These are phyloP conservation scores for Emys orbicularis DNA, from an alignment of 2,797 vertebrate species.

Conservation along the genomic window DNA sequence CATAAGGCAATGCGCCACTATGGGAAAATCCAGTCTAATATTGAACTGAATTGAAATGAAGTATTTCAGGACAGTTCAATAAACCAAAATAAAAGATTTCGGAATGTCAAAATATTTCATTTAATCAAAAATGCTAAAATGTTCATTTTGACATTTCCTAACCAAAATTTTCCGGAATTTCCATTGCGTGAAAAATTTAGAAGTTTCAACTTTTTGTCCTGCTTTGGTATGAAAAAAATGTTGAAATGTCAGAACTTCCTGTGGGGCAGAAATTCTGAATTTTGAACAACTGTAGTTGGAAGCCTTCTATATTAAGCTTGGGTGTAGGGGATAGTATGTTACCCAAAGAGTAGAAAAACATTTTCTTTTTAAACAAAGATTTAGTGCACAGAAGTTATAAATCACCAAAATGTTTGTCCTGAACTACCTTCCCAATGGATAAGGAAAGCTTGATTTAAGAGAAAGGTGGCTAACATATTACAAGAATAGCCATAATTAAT, in stretches of 20 bases:
- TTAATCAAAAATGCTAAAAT: background rate
- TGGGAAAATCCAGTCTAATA: background rate
- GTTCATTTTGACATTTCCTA: background rate
- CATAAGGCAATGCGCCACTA: too few relatives aligned
- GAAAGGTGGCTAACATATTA: background rate
- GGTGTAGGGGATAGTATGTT: background rate
- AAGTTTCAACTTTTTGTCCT: background rate
- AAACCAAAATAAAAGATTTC: background rate
- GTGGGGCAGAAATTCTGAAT: background rate
- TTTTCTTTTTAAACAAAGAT: background rate
- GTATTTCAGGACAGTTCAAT: background rate
- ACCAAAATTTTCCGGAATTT: background rate
- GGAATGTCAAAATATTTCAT: background rate
- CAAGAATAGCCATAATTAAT: background rate
- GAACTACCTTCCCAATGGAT: background rate
- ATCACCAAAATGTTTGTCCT: background rate
- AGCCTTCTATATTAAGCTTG: too few relatives aligned
- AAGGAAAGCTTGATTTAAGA: background rate
- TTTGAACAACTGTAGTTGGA: background rate
- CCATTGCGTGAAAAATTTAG: accelerated
- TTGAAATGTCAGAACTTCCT: background rate
- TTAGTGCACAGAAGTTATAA: background rate
- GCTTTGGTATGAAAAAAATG: background rate
- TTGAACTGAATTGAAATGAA: background rate
- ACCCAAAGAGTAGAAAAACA: too few relatives aligned